Base-by-base conservation (phyloP, 2,888 invertebrate genomes). In the Drosophila nigritarsus region DNA sequence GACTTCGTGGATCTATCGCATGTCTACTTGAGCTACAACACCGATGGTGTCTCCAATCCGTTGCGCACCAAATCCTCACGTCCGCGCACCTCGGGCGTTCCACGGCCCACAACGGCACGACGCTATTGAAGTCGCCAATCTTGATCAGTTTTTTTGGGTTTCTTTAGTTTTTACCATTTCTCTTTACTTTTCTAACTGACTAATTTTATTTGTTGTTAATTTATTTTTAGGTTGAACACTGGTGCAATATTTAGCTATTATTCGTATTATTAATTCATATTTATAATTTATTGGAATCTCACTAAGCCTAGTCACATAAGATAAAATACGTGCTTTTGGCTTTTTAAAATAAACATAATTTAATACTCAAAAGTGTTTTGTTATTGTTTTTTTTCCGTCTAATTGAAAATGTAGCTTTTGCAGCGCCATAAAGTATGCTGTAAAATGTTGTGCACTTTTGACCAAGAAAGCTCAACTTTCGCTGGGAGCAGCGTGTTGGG, bases 11-110 rank as follows among this genome's bases (percentile, higher is more conserved):
- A 96, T 89, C 92, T 96, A 50, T 95, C 95, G 0, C 94, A 95
- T 81, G 95, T 96, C 11, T 96, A 96, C 93, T 93, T 96, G 40
- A 95, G 95, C 34, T 96, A 96, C 83, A 95, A 95, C 63, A 94
- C 92, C 3, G 94, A 94, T 54, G 93, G 94, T n/a, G 94, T 94
- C 1, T 93, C 93, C 89, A 95, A 93, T 93, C 95, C 93, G 86
- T 94, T 80, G 90, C 94, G 79, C 88, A 92, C 91, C 91, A 95
- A 94, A 93, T 95, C 92, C 2, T 93, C 91, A 45, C 94, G 89
- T 91, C 93, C 94, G 38, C 92, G 94, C 70, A 93, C 93, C 24
- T 94, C 94, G 0, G 94, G 94, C 9, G 91, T 91, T 2, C 94
- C 94, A 8, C 90, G 94, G 70, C 94, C 94, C 38, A 94, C 94